Base-by-base conservation (phyloP, 2,888 invertebrate genomes). In the Melieria omissa region DNA sequence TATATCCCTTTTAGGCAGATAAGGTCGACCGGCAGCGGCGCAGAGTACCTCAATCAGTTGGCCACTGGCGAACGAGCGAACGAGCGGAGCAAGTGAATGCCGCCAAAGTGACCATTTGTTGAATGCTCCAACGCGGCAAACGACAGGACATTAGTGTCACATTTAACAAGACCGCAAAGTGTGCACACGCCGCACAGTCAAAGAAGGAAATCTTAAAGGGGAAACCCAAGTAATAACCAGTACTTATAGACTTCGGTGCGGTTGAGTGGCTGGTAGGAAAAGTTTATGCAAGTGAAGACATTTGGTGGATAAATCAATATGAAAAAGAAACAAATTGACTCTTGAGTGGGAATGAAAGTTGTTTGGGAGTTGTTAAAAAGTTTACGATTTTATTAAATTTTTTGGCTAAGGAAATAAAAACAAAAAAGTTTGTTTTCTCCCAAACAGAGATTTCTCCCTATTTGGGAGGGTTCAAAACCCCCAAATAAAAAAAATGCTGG, bases 71-170 rank as follows among this genome's bases (percentile, higher is more conserved):
- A 10, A 41, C 55, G 10, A 46, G 69, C 47, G 10, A 58, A 5
- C 58, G 58, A 29, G 9, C 16, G 58, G 9, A 10, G 58, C 58
- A 44, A 52, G 7, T 29, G 16, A 14, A 16, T 46, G 47, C 62
- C 62, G 62, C 42, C 45, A 42, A 44, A 61, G 60, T 41, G 29
- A 14, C 10, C 62, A 62, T 46, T 47, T 62, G 58, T 58, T 60
- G 67, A 58, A 67, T 60, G 62, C 29, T 69, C 55, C 63, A 55
- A 69, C 69, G 52, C 67, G 49, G 60, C 42, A 62, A 29, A 64
- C 74, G 72, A 76, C 77, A 77, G 77, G 76, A 76, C 74, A 77
- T 77, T 77, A 77, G 76, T 76, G 77, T 77, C 77, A 77, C 74
- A 77, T 74, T 72, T 74, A 73, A 73, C 66, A 60, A 67, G 73